Base-by-base conservation (phyloP, 2,113 vertebrate genomes). In the Hoplias malabaricus region DNA sequence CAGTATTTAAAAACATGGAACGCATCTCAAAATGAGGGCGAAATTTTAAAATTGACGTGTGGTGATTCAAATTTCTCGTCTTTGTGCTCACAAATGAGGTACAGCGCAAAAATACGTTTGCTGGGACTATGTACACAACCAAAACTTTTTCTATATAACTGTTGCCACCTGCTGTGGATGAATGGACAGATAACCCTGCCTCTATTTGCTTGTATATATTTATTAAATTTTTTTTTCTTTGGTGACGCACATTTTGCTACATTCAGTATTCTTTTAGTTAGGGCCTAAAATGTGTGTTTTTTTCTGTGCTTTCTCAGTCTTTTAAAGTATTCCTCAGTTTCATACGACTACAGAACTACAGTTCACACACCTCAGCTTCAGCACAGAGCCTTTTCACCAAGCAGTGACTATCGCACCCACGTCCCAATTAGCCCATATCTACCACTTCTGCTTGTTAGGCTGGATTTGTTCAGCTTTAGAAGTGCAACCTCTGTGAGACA, bases 391-490 rank as follows among this genome's bases (percentile, higher is more conserved):
- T 78, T 53, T 48, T 53, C 48, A 53, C 68, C 54, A 54, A 69
- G 62, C 53, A 77, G 48, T 13, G 27, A 33, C 34, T 54, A 23
- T 54, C 61, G 46, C 70, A 38, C 65, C 71, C 40, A 53, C 63
- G 27, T 56, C 29, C 63, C 72, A 75, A 66, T 82, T 79, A 71
- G 62, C 66, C 72, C 46, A 5, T 38, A 38, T 74, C 56, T 29
- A 34, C 38, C 65, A 59, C 56, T 21, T 66, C 68, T 48, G 67
- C 29, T 62, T 61, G 63, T 67, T 59, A 75, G 46, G 23, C 40
- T 70, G 66, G 56, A 69, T 78, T 65, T 78, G 56, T 73, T 43
- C 69, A 19, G 53, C 42, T 68, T 43, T 43, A 78, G 62, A 78
- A 53, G 2, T 5, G 27, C 21, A 25, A 56, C 57, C 62, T 78